phyloP scores from a whole-genome alignment of 2,113 vertebrate genomes.

The Sturnira hondurensis region DNA sequence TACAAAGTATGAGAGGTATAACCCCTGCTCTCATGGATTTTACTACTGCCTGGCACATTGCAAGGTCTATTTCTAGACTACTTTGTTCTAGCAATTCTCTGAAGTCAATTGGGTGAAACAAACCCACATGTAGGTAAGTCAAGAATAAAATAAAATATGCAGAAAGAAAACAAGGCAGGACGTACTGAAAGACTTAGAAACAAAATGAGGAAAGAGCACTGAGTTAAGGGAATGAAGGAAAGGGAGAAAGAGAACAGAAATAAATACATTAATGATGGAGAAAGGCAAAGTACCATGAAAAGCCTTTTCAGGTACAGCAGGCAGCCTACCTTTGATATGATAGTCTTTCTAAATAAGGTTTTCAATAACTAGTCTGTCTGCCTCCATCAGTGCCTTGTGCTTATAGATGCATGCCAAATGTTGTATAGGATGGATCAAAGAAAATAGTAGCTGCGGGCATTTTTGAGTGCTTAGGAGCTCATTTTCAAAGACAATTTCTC shows the following conservation, averaged over 20 bases:
- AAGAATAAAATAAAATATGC: background rate
- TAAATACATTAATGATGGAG: no score
- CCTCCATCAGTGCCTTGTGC: background rate
- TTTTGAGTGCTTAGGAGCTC: background rate
- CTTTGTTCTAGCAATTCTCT: background rate
- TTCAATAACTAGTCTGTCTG: background rate
- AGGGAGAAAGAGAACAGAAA: background rate
- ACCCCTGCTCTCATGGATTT: background rate
- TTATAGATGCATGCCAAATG: background rate
- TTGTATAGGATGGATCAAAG: background rate
- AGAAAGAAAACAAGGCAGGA: background rate
- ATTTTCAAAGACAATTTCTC: conserved; percentile 25
- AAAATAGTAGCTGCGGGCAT: background rate
- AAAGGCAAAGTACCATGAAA: background rate
- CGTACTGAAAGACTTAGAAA: background rate
- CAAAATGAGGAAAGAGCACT: background rate
- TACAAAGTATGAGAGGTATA: background rate
- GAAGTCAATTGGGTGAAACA: background rate
- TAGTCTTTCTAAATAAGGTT: background rate
- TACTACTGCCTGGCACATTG: background rate
- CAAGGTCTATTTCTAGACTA: background rate
- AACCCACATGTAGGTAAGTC: background rate
- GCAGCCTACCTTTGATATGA: background rate
- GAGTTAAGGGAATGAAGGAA: background rate
- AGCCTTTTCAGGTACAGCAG: background rate